phyloP scores from a whole-genome alignment of 1,140 invertebrate species.

The Drosophila seguyi region DNA sequence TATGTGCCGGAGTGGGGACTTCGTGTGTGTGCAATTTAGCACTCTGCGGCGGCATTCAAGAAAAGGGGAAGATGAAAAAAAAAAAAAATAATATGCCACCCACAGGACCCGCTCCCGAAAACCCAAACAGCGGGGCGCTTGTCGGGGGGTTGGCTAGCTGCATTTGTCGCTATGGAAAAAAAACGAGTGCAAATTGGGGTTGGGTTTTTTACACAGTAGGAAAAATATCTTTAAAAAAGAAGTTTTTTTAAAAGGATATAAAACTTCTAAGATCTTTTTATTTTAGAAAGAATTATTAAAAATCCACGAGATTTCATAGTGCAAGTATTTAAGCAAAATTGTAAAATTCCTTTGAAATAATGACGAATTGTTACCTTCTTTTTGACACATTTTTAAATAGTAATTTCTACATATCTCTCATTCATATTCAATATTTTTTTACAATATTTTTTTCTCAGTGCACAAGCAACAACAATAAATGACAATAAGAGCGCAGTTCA shows the following conservation, averaged over 20 bases:
- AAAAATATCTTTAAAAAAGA: background rate
- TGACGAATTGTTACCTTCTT: too few relatives aligned
- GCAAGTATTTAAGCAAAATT: background rate
- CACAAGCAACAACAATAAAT: conserved; percentile 70
- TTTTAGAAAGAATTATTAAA: background rate
- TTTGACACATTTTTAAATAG: background rate
- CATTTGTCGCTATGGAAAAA: conserved; percentile 69
- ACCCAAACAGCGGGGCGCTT: conserved; percentile 51
- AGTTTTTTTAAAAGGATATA: background rate
- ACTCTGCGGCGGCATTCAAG: conserved; percentile 71
- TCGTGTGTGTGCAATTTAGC: conserved; percentile 73
- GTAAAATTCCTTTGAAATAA: background rate
- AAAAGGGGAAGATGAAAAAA: conserved; percentile 38
- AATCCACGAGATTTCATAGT: background rate
- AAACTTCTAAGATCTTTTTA: background rate
- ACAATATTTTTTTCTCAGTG: conserved; percentile 7
- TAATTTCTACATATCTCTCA: background rate
- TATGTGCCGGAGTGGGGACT: conserved; percentile 35
- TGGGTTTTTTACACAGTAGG: conserved; percentile 25
- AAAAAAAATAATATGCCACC: conserved; percentile 28
- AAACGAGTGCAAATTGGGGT: conserved; percentile 81
- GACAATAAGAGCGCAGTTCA: conserved; percentile 83
- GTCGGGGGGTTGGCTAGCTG: conserved; percentile 32
- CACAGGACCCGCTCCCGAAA: conserved; percentile 35
- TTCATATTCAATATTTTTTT: background rate